Percentiles rank a stretch among this genome's conserved stretches.
These are phyloP conservation scores for Aphelinus atriplicis DNA, from an alignment of 1,140 invertebrate species.

Conservation along the genomic window DNA sequence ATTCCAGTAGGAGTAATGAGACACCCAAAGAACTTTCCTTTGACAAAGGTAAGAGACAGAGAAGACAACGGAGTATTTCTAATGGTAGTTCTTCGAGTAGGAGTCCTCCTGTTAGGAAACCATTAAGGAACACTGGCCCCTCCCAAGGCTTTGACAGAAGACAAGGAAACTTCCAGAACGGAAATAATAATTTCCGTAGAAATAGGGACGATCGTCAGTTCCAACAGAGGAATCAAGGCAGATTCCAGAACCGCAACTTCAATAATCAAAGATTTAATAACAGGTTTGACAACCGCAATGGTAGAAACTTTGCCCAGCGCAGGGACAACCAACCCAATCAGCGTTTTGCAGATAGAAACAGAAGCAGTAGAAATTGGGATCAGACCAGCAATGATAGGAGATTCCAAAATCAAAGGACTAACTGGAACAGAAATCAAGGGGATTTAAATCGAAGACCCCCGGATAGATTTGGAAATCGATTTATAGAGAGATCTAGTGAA, in stretches of 20 bases:
- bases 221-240: constrained; percentile 36
- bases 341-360: constrained; percentile 32
- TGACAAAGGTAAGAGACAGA: constrained; percentile 52
- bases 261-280: constrained; percentile 41
- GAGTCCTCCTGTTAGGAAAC: constrained; percentile 19
- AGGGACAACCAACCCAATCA: constrained; percentile 41
- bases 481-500: background rate
- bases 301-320: constrained; percentile 35
- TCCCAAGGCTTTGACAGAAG: constrained; percentile 24
- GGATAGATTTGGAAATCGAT: constrained; percentile 27
- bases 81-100: constrained; percentile 35
- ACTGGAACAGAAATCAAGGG: constrained; percentile 42
- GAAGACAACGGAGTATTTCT: constrained; percentile 47
- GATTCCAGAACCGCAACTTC: constrained; percentile 38
- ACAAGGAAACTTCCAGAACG: constrained; percentile 34
- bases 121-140: constrained; percentile 1
- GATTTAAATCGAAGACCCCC: constrained; percentile 32
- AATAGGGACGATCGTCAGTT: constrained; percentile 34
- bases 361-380: constrained; percentile 44
- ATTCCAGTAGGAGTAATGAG: constrained; percentile 41
- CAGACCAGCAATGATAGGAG: constrained; percentile 47
- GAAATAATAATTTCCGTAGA: constrained; percentile 34
- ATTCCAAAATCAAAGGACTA: constrained; percentile 41
- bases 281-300: constrained; percentile 51
- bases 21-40: constrained; percentile 46